Conservation (phyloP, 35 echinoderm and acorn worm species). For the Holothuria glaberrima region DNA sequence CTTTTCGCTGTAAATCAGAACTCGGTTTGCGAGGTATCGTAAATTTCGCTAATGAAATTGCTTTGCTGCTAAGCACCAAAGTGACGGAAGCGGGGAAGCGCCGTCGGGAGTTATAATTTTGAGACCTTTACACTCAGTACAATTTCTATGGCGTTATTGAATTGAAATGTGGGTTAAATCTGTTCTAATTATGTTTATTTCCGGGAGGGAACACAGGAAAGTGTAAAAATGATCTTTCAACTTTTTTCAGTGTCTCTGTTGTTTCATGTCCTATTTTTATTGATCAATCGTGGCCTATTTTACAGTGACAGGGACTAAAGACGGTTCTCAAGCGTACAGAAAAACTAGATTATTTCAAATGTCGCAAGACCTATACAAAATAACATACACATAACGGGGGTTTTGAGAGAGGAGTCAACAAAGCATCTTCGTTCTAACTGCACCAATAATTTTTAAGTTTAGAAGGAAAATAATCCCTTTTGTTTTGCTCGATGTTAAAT, state of each 20-base stretch:
- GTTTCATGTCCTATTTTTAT: background rate
- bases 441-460: no score
- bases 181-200: background rate
- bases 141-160: background rate
- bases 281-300: no score
- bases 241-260: background rate
- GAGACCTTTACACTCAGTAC: background rate
- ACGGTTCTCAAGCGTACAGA: no score
- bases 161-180: background rate
- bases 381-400: no score
- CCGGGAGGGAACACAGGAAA: background rate
- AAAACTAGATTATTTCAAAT: no score
- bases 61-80: conserved; percentile 40
- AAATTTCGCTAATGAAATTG: conserved; percentile 63
- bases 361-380: no score
- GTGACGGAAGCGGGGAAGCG: conserved; percentile 9
- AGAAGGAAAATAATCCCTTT: no score
- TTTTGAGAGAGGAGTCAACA: no score
- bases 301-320: no score
- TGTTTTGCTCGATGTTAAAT: no score
- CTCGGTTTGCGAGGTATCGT: conserved; percentile 20
- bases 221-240: background rate
- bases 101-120: background rate
- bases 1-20: conserved; percentile 55
- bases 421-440: no score